Conservation (phyloP, 2,113 vertebrate species). For the Hippocampus zosterae region DNA sequence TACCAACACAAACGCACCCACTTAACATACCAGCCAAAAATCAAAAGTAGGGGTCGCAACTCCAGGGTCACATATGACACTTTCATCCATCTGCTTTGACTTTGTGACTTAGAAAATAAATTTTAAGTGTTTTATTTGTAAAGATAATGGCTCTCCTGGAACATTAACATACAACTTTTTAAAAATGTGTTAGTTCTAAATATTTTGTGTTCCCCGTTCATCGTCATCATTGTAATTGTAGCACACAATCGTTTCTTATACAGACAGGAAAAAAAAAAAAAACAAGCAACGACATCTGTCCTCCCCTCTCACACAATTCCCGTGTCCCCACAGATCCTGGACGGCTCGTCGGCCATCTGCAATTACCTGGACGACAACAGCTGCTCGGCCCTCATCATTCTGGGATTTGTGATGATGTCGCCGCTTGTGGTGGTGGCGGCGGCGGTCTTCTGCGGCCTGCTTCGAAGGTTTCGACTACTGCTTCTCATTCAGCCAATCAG, state of each 20-base stretch:
- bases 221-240: no score
- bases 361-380: slow-evolving; percentile 87
- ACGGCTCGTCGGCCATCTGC: slow-evolving; percentile 79
- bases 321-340: slow-evolving; percentile 70
- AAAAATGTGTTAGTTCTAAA: no score
- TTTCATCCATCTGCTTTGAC: no score
- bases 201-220: no score
- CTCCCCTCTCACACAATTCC: no score
- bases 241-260: no score
- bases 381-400: slow-evolving; percentile 88
- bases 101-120: no score
- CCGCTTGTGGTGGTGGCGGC: slow-evolving; percentile 87
- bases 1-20: slow-evolving; percentile 2
- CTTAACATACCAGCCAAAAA: neutral
- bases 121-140: no score
- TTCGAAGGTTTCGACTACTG: slow-evolving; percentile 76
- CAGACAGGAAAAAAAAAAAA: no score
- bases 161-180: no score
- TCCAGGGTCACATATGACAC: neutral
- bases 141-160: no score
- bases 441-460: slow-evolving; percentile 80
- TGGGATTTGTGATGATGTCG: slow-evolving; percentile 93
- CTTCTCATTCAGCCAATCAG: slow-evolving; percentile 73
- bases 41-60: neutral
- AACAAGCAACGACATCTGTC: no score